A percentile compares a stretch with the other conserved stretches of the same genome.
Evolutionary conservation across 2,113 vertebrate genomes (phyloP).

Genomic region (Balaeniceps rex): DNA sequence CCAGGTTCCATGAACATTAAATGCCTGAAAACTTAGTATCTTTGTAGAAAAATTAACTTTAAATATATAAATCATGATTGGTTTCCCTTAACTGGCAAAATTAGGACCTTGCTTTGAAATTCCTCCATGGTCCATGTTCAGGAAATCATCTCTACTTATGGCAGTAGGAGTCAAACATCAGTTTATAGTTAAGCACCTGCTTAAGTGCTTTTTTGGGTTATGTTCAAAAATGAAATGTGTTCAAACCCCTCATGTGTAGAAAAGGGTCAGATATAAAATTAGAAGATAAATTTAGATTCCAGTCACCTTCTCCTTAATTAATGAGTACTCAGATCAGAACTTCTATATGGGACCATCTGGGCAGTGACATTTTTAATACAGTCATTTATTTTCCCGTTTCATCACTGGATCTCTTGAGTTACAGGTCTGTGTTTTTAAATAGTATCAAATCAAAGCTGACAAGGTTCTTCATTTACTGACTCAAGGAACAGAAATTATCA

Average conservation of each 20-base stretch:
- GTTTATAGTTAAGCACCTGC: conserved; percentile 41
- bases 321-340: conserved; percentile 14
- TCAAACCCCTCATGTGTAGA: neutral
- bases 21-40: neutral
- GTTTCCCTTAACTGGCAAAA: neutral
- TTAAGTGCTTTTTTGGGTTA: conserved; percentile 57
- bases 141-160: conserved; percentile 31
- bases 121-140: neutral
- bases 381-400: conserved; percentile 49
- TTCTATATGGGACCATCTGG: conserved; percentile 42
- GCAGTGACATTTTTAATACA: conserved; percentile 18
- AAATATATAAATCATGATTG: neutral
- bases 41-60: neutral
- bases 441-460: conserved; percentile 46
- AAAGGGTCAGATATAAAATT: conserved; percentile 39
- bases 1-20: neutral
- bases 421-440: conserved; percentile 55
- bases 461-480: conserved; percentile 45
- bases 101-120: neutral
- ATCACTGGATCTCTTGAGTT: neutral
- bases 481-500: conserved; percentile 36
- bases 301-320: conserved; percentile 41
- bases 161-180: conserved; percentile 12
- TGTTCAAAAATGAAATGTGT: conserved; percentile 47
- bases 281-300: conserved; percentile 45